Conservation (phyloP, 2,113 vertebrate genomes). For the Neotoma lepida region DNA sequence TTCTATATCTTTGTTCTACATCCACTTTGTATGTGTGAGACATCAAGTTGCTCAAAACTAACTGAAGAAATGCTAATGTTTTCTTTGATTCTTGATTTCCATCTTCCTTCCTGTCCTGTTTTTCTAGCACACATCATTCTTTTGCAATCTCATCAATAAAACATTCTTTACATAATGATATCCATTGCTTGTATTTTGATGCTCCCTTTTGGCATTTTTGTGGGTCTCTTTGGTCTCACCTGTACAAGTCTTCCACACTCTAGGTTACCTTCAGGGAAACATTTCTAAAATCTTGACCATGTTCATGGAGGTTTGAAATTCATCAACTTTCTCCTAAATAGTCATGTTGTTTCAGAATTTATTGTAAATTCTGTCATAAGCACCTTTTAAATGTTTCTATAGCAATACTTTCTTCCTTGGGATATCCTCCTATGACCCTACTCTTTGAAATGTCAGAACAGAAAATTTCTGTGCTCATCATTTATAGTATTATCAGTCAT, state of each 20-base stretch:
- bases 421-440: neutral
- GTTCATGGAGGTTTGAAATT: neutral
- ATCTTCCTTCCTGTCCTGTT: neutral
- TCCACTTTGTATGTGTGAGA: neutral
- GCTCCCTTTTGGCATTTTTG: neutral
- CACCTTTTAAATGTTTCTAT: neutral
- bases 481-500: neutral
- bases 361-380: neutral
- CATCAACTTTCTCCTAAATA: neutral
- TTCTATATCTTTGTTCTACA: neutral
- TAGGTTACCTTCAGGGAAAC: neutral
- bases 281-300: neutral
- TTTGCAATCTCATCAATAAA: neutral
- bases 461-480: neutral
- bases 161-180: neutral
- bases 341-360: neutral
- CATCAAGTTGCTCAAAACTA: neutral
- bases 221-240: neutral
- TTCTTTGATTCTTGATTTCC: neutral
- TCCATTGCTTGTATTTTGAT: neutral
- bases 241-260: neutral
- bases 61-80: no score
- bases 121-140: neutral
- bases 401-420: neutral
- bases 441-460: neutral